Evolutionary conservation across 2,797 vertebrate genomes (phyloP), one percentile per base, ranked within the genome.

Genomic region (Lepus townsendii): DNA sequence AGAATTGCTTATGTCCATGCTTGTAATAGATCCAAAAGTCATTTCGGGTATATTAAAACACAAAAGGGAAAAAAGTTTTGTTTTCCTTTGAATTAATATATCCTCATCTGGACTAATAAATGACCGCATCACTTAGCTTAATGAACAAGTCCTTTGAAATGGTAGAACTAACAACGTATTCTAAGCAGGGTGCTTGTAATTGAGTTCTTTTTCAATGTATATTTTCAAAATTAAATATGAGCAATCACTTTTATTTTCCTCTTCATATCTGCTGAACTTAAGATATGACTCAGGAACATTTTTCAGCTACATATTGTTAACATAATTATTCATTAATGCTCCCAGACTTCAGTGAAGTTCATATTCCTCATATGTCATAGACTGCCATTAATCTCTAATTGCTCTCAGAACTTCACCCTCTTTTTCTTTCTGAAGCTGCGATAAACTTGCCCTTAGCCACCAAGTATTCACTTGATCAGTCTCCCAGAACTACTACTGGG

Each of bases 91-190:
- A 50, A 92, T 78, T 73, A 42, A 11, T 75, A 0, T 79, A 80
- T 83, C 5, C 13, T 93, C 86, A 65, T 35, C 66, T 38, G 13
- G 3, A 24, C 30, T 87, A 19, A 79, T 57, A 80, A 60, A 47
- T 32, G 71, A 93, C 79, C 13, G 82, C 5, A 42, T 1, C 3
- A 20, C 84, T 92, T 72, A 88, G 19, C 35, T 83, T 91, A 4
- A 79, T 95, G 60, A 94, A 76, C 3, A 75, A 79, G n/a, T 86
- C 91, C 47, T 38, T 84, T 88, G n/a, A 85, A 87, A 86, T 71
- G 8, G 57, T 72, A 88, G 50, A 83, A 65, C 3, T 78, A 69
- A 54, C 78, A 69, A 42, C 68, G 6, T 38, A 14, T 54, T 11
- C 24, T 89, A 66, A 9, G 10, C 68, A 5, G 35, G 7, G 26